Base-by-base conservation (phyloP, 2,888 invertebrate genomes). In the Desoria tigrina region DNA sequence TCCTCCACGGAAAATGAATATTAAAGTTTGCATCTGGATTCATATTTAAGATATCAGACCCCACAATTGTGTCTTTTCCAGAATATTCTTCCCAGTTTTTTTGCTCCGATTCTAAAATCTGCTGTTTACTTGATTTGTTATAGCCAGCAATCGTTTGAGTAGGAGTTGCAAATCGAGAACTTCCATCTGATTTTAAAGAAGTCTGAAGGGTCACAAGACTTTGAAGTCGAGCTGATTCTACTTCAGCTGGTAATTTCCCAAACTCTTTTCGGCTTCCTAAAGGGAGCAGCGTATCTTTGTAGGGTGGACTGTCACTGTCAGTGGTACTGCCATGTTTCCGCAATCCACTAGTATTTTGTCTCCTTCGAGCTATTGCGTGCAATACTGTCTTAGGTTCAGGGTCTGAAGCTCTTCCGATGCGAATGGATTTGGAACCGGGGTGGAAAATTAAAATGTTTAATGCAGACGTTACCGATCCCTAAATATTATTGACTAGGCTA, bases 351-450 rank as follows among this genome's bases (percentile, higher is more conserved):
- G 39, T 7, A n/a, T 32, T 32, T 28, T 51, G 68, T 37, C 86
- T 81, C 79, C 85, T 86, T 66, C 92, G 85, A 0, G 92, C 93
- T 64, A 94, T 86, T 54, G 90, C 92, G 81, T 96, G 94, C 1
- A 94, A 83, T 65, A 94, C 84, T 42, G 89, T 89, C 62, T 89
- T 85, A 11, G 96, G 96, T 78, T 90, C 86, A 2, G 92, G 83
- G 80, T 96, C 96, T 0, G 94, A 92, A 1, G 95, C 94, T 76
- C 92, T 83, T 0, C 96, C 96, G 78, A 96, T 90, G 69, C 94
- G 84, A 26, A 96, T 84, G 80, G 92, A 89, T 55, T 90, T 85
- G 0, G 95, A 96, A 7, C 96, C 96, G 23, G 96, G 95, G 79
- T 96, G 95, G 63, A 96, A 93, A n/a, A 96, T 89, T 66, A 97